Base-by-base conservation (phyloP, 1,140 invertebrate genomes). In the Scaptomyza hsui region DNA sequence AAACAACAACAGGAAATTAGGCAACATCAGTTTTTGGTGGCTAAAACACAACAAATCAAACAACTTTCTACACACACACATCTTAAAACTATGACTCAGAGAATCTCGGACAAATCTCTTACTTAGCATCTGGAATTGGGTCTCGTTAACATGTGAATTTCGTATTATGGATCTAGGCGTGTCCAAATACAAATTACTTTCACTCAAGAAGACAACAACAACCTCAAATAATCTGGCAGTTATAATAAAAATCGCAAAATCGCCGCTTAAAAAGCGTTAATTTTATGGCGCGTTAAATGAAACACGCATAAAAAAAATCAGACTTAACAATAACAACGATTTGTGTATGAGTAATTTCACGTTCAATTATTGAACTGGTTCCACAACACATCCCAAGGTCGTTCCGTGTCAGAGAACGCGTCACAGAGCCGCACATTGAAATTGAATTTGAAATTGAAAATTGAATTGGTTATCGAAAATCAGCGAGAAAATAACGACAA, bases 181-280 rank as follows among this genome's bases (percentile, higher is more conserved):
- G 48, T 51, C 60, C 57, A 60, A 56, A 49, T 16, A 19, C 75
- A 76, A 85, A 77, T 85, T 86, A 85, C 81, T 85, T 85, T 85
- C 81, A 86, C 81, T 74, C 61, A 76, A 29, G n/a, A 72, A 71
- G 35, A 60, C 55, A 80, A 65, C 56, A 57, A 48, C 7, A 26
- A 64, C 10, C 29, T 24, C 15, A 68, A 59, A 44, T 29, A 48
- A 35, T 45, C 53, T 41, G 48, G 6, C 59, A 73, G 71, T 62
- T 53, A 64, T 65, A 39, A 74, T 82, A 49, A 62, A 76, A 18
- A 85, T 85, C 62, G 44, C 41, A 44, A 78, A 78, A 71, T 55
- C 55, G 53, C 52, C 52, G 55, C 47, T 37, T 19, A 51, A 60
- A 45, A 60, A 44, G 72, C 68, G 68, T 72, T 45, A 51, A 56